These are phyloP conservation scores for Spondyliosoma cantharus DNA, from an alignment of 2,797 vertebrate genomes.

Conservation along the genomic window DNA sequence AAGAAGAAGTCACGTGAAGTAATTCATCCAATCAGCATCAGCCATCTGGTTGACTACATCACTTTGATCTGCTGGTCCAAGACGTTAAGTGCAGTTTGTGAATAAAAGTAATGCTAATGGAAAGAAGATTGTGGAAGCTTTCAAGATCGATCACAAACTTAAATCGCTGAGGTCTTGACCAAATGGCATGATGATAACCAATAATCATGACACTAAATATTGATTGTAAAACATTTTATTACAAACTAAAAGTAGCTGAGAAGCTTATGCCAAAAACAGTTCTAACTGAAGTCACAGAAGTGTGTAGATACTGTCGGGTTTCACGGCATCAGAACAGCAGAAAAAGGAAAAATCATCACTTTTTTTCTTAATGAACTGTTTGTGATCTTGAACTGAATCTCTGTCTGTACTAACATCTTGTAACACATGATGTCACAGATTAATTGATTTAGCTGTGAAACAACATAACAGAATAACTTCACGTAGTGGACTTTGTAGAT, in stretches of 20 bases:
- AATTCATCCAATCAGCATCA: too few relatives aligned
- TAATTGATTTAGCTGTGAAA: background rate
- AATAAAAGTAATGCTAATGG: too few relatives aligned
- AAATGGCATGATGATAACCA: background rate
- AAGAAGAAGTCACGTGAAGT: too few relatives aligned
- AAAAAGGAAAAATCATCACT: background rate
- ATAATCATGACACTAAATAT: constrained; percentile 24
- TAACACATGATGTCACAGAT: background rate
- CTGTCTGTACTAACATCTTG: background rate
- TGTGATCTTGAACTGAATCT: background rate
- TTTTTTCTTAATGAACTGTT: background rate
- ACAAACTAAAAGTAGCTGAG: background rate
- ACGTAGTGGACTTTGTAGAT: too few relatives aligned
- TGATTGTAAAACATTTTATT: constrained; percentile 39
- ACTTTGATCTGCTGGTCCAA: too few relatives aligned
- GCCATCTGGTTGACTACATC: too few relatives aligned
- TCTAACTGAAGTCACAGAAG: background rate
- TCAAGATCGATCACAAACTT: background rate
- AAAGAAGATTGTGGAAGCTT: background rate
- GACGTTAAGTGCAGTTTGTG: too few relatives aligned
- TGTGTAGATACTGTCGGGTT: background rate
- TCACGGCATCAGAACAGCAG: constrained; percentile 2
- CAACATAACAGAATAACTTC: background rate
- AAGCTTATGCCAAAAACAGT: background rate
- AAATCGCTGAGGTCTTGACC: background rate